These are phyloP conservation scores for Drosophila anceps DNA, from an alignment of 2,888 invertebrate genomes.

Conservation along the genomic window DNA sequence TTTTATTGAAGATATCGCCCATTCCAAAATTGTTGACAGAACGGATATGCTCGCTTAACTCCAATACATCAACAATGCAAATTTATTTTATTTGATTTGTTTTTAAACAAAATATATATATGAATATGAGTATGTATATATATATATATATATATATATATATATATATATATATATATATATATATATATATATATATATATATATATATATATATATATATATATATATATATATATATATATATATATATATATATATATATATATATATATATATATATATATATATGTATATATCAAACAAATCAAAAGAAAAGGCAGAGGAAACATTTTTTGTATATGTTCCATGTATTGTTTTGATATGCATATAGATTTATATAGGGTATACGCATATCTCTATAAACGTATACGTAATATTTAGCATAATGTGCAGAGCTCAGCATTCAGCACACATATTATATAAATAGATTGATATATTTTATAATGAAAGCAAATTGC, in stretches of 20 bases:
- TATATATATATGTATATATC: no score
- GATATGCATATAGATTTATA: not conserved
- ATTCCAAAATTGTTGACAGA: constrained; percentile 39
- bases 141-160: no score
- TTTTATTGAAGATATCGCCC: not conserved
- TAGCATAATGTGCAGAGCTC: not conserved
- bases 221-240: no score
- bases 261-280: no score
- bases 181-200: no score
- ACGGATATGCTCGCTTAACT: constrained; percentile 43
- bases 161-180: no score
- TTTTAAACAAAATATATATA: constrained; percentile 28
- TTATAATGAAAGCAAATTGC: not conserved
- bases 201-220: no score
- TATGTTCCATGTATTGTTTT: not conserved
- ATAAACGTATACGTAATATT: constrained; percentile 31
- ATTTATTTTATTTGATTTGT: constrained; percentile 12
- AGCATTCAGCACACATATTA: not conserved
- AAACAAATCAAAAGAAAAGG: constrained; percentile 25
- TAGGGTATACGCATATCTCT: not conserved
- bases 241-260: no score
- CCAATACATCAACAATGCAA: constrained; percentile 61
- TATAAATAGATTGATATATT: not conserved
- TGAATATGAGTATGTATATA: no score
- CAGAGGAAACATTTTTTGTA: constrained; percentile 9